Base-by-base conservation (phyloP, 2,888 invertebrate genomes). In the Stomorhina lunata region DNA sequence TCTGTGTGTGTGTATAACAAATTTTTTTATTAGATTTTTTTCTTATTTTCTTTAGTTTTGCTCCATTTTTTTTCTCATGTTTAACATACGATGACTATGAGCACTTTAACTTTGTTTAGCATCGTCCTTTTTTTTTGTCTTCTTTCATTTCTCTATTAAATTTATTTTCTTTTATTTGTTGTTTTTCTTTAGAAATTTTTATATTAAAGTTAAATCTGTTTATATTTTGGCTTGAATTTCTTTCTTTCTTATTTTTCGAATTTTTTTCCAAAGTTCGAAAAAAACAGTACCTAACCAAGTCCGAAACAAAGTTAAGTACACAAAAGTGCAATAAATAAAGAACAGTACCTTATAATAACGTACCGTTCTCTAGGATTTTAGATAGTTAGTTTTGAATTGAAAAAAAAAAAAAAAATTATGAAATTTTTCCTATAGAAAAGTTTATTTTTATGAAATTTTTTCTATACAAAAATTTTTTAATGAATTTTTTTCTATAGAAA, bases 31-130 rank as follows among this genome's bases (percentile, higher is more conserved):
- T 63, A 25, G 12, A 15, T 48, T 53, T 71, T 48, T 79, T 79
- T 61, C 10, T 22, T n/a, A 5, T 63, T n/a, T 57, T 45, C 25
- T 37, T 68, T 37, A 37, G 15, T 15, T 71, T 48, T 72, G 79
- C 59, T 79, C 65, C 25, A 79, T 66, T 72, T 80, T 79, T 63
- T 48, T 32, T n/a, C 4, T n/a, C 17, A 55, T 32, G 22, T 55
- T 55, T 43, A 45, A 65, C 29, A 37, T 20, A 71, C 17, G 2
- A n/a, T n/a, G n/a, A n/a, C n/a, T 17, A 34, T 20, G 12, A 50
- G 50, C 59, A 61, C 61, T 77, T 81, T 81, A 77, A 77, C 45
- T 81, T 81, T 71, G 17, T 76, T 53, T 68, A 29, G 34, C 53
- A 65, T 65, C 48, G 4, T 27, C 40, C 32, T 32, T 59, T 53